Conservation (phyloP, 2,113 vertebrate genomes). For the Corvus cornix region DNA sequence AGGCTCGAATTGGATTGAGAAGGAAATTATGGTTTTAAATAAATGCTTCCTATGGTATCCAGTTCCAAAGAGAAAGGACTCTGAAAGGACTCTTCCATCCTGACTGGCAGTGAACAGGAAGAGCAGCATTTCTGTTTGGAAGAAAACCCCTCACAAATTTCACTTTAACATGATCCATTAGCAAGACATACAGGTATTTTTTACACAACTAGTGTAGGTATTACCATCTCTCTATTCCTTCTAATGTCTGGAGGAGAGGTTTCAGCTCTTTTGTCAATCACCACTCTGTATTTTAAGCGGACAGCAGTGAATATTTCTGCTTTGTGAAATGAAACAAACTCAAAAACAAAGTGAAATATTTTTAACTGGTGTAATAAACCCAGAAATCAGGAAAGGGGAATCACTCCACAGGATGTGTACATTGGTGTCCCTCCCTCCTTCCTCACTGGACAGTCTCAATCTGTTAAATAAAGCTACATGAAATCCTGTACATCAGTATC, state of each 20-base stretch:
- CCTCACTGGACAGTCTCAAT: background rate
- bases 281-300: background rate
- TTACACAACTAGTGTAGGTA: background rate
- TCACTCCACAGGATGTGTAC: background rate
- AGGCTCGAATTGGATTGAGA: background rate
- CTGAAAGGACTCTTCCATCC: background rate
- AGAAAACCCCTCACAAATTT: background rate
- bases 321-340: background rate
- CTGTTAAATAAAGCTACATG: conserved; percentile 13
- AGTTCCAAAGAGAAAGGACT: background rate
- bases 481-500: conserved; percentile 3
- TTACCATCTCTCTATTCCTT: background rate
- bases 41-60: background rate
- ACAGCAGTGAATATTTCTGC: background rate
- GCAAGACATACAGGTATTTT: background rate
- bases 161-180: background rate
- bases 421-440: background rate
- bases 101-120: background rate
- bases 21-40: background rate
- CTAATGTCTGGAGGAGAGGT: background rate
- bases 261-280: background rate
- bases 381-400: background rate
- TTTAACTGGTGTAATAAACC: background rate
- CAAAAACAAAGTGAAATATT: background rate
- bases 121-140: background rate